Conservation (phyloP, 1,140 invertebrate genomes). For the Drosophila carrolli region DNA sequence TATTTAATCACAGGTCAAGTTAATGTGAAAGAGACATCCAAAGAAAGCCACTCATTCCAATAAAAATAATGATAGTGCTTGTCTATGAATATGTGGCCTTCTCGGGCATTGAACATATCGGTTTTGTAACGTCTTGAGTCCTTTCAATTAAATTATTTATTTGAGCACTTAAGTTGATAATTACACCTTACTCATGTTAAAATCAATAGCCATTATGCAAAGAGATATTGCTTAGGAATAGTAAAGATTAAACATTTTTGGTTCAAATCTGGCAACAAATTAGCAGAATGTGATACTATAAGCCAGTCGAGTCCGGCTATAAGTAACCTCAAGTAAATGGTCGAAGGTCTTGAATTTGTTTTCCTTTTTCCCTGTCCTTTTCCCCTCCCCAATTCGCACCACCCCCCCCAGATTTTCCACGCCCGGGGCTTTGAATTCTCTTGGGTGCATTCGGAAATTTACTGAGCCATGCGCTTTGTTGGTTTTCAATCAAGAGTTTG, state of each 20-base stretch:
- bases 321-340: too few species aligned
- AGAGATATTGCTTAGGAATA: too few species aligned
- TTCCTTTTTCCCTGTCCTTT: neutral
- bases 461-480: constrained; percentile 71
- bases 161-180: too few species aligned
- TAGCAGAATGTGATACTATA: too few species aligned
- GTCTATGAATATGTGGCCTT: constrained; percentile 9
- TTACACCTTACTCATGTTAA: too few species aligned
- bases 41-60: constrained; percentile 1
- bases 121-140: neutral
- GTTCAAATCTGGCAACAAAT: too few species aligned
- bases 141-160: constrained; percentile 9
- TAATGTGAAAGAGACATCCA: neutral
- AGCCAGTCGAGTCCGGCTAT: too few species aligned
- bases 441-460: constrained; percentile 59
- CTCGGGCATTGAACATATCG: neutral
- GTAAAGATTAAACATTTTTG: too few species aligned
- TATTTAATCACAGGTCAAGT: neutral
- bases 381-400: neutral
- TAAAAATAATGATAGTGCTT: constrained; percentile 1
- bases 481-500: constrained; percentile 77
- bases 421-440: constrained; percentile 9
- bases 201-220: too few species aligned
- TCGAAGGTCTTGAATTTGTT: neutral
- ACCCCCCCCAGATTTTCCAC: neutral